These are phyloP conservation scores for Arothron firmamentum DNA, from an alignment of 2,113 vertebrate genomes.

Conservation along the genomic window DNA sequence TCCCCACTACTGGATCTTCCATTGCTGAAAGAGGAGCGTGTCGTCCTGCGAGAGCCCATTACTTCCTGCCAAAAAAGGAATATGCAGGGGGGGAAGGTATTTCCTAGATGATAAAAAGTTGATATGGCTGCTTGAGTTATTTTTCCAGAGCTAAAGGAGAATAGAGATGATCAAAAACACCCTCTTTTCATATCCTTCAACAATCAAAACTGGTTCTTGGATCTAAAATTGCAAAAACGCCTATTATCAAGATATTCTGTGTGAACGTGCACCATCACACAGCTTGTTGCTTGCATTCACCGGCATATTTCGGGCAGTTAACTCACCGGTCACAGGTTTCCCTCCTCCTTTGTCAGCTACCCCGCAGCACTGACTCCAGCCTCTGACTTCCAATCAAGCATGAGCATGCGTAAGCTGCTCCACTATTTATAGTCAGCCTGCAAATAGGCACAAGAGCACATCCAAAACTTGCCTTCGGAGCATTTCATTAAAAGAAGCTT, in stretches of 20 bases:
- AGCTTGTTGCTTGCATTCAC: neutral
- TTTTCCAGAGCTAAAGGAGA: slow-evolving; percentile 22
- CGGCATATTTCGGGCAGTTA: slow-evolving; percentile 8
- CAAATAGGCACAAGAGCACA: slow-evolving; percentile 75
- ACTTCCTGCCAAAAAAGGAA: slow-evolving; percentile 17
- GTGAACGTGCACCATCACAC: neutral
- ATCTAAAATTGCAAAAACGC: neutral
- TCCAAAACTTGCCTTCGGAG: slow-evolving; percentile 57
- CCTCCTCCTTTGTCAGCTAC: slow-evolving; percentile 63
- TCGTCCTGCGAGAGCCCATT: slow-evolving; percentile 81
- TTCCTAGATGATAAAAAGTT: slow-evolving; percentile 9
- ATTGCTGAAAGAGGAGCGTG: slow-evolving; percentile 62
- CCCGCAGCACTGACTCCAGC: slow-evolving; percentile 61
- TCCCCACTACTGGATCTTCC: slow-evolving; percentile 61
- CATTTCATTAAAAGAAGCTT: slow-evolving; percentile 23
- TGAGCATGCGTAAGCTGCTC: slow-evolving; percentile 67
- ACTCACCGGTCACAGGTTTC: slow-evolving; percentile 65
- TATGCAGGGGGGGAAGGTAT: neutral
- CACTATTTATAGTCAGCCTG: slow-evolving; percentile 75
- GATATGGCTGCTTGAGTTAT: too few species aligned
- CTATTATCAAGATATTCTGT: slow-evolving; percentile 9
- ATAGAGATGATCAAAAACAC: neutral
- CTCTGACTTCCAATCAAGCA: slow-evolving; percentile 75
- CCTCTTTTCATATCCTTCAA: too few species aligned
- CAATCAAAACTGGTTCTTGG: neutral